Evolutionary conservation across 2,797 vertebrate species (phyloP), one percentile per base, ranked within the genome.

Genomic region (Lateolabrax maculatus): DNA sequence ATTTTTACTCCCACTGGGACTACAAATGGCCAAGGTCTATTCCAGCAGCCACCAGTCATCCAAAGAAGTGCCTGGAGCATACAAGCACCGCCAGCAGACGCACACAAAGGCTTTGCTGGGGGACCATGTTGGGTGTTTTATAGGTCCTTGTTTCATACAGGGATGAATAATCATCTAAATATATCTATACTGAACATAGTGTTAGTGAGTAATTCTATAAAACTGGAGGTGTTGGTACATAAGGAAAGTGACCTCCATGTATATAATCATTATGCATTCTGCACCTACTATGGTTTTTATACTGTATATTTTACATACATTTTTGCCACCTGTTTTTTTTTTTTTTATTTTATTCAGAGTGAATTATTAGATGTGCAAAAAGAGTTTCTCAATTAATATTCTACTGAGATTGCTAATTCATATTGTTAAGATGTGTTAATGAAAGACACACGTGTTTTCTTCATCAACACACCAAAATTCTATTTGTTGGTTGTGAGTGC

Each of bases 1-100:
- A 73, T 82, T 83, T 84, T 71, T n/a, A 64, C 75, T 86, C 84
- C 84, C 89, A 79, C 83, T 58, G 79, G n/a, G 80, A 43, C 81
- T 23, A 39, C 72, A 83, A 86, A 80, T 81, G 80, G 79, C 76
- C 74, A 82, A 75, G 84, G 75, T 76, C 75, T 83, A 58, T 75
- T 86, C 51, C 56, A 80, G 29, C 71, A 83, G 74, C 66, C 76
- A 74, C 25, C 75, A 81, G 75, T 53, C 69, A 60, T 81, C 66
- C 75, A 86, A 83, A 81, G 70, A 85, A 85, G 67, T 19, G 85
- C 84, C 87, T 43, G 77, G 29, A 86, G 80, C 80, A 70, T 25
- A 64, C 66, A 76, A 37, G 80, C 60, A 39, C 69, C 16, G 5
- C 52, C 81, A 80, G 66, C 79, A 82, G 36, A 81, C 70, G 70